Conservation (phyloP, 2,888 invertebrate species). For the Crossocerus cetratus region DNA sequence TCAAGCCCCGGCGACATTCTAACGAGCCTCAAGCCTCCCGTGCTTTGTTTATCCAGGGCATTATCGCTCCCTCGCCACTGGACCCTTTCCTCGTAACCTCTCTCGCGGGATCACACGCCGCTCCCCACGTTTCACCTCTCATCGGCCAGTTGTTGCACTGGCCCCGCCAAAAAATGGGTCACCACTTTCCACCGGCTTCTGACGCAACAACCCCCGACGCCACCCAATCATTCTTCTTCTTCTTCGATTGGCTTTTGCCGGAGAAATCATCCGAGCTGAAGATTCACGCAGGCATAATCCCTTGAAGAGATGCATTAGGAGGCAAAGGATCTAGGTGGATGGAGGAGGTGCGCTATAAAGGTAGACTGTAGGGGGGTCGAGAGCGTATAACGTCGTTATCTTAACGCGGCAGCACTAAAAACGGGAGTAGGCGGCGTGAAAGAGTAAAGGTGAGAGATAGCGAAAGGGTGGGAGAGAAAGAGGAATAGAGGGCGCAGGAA, state of each 20-base stretch:
- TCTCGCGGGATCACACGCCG: conserved; percentile 38
- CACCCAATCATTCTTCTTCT: too few relatives aligned
- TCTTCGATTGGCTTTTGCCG: not conserved
- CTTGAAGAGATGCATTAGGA: conserved; percentile 61
- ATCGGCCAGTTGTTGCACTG: conserved; percentile 46
- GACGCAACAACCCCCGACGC: too few relatives aligned
- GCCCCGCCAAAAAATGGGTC: conserved; percentile 24
- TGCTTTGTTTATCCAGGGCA: conserved; percentile 64
- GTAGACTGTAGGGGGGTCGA: conserved; percentile 51
- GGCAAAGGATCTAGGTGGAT: conserved; percentile 54
- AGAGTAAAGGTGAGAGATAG: conserved; percentile 18
- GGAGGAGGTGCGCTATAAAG: conserved; percentile 51
- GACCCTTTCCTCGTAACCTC: conserved; percentile 43
- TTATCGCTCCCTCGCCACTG: conserved; percentile 58
- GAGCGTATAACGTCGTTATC: conserved; percentile 66
- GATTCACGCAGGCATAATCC: conserved; percentile 55
- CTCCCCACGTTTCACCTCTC: conserved; percentile 53
- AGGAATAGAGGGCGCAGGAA: conserved; percentile 29
- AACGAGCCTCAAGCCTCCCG: conserved; percentile 68
- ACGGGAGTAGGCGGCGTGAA: conserved; percentile 43
- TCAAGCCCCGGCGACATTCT: conserved; percentile 62
- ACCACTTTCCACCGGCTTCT: not conserved
- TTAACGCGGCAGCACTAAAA: conserved; percentile 64
- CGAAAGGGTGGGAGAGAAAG: conserved; percentile 24
- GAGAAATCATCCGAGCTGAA: conserved; percentile 47